A percentile compares a stretch with the other conserved stretches of the same genome.
Conservation (phyloP, 2,888 invertebrate genomes). For the Drosophila bunnanda region DNA sequence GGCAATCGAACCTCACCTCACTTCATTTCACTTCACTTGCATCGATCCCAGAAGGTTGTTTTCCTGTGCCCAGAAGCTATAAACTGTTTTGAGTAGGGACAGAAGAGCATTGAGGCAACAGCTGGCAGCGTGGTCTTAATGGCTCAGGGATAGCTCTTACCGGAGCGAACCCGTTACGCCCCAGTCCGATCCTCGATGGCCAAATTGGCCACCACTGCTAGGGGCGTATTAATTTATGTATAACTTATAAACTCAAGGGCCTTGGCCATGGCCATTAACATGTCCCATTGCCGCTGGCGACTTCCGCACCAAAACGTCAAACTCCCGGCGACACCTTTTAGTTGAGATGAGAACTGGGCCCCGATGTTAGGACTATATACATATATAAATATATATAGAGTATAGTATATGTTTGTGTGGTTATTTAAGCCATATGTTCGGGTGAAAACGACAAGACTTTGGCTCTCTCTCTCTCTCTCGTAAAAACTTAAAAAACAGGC, state of each 20-base stretch:
- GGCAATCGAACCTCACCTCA: slow-evolving; percentile 12
- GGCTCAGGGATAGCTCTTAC: slow-evolving; percentile 33
- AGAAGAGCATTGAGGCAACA: slow-evolving; percentile 45
- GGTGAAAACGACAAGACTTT: slow-evolving; percentile 71
- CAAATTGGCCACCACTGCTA: slow-evolving; percentile 25
- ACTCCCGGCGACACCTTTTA: slow-evolving; percentile 65
- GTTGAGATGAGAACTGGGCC: slow-evolving; percentile 38
- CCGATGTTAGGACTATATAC: slow-evolving; percentile 35
- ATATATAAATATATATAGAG: too few species aligned
- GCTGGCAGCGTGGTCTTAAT: slow-evolving; percentile 55
- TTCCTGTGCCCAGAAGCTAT: slow-evolving; percentile 36
- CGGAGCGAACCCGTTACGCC: slow-evolving; percentile 34
- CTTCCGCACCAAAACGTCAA: slow-evolving; percentile 67
- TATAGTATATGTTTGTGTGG: background rate
- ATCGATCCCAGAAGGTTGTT: slow-evolving; percentile 28
- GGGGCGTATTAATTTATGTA: slow-evolving; percentile 51
- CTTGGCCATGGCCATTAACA: slow-evolving; percentile 74
- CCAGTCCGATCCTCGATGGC: slow-evolving; percentile 44
- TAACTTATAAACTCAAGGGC: slow-evolving; percentile 74
- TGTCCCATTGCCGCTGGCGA: slow-evolving; percentile 67
- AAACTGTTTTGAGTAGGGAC: slow-evolving; percentile 69
- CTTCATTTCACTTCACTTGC: slow-evolving; percentile 32
- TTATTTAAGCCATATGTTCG: slow-evolving; percentile 72
- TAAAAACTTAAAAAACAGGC: slow-evolving; percentile 74
- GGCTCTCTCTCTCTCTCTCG: slow-evolving; percentile 15